Percentiles rank a stretch among this genome's conserved stretches.
Evolutionary conservation across 2,888 invertebrate genomes (phyloP).

Genomic region (Lacanobia oleracea): DNA sequence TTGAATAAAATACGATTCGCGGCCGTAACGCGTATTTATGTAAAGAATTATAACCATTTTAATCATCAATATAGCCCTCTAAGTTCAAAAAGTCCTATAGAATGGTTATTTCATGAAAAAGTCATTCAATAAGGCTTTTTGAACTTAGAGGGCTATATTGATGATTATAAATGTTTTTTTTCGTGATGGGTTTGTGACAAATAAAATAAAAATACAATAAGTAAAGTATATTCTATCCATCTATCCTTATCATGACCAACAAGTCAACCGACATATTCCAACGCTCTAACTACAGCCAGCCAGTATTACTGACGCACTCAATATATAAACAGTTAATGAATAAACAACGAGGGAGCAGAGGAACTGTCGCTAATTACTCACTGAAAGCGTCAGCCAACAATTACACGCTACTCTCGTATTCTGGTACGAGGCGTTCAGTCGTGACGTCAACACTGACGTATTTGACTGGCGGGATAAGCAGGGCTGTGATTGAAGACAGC

Average conservation of each 20-base stretch:
- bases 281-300: background rate
- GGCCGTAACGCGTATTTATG: too few species aligned
- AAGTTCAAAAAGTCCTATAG: too few species aligned
- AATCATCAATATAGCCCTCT: too few species aligned
- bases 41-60: too few species aligned
- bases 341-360: slow-evolving; percentile 18
- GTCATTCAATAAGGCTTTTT: too few species aligned
- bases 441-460: slow-evolving; percentile 4
- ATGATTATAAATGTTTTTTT: too few species aligned
- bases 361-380: slow-evolving; percentile 40
- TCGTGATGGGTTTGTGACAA: too few species aligned
- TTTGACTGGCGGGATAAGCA: background rate
- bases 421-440: background rate
- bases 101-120: too few species aligned
- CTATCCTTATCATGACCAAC: background rate
- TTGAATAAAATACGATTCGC: too few species aligned
- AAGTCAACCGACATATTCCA: background rate
- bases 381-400: slow-evolving; percentile 32
- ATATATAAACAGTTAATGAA: slow-evolving; percentile 18
- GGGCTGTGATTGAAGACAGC: background rate
- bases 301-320: background rate
- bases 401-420: slow-evolving; percentile 36
- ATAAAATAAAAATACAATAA: too few species aligned
- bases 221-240: too few species aligned
- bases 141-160: too few species aligned